phyloP scores from a whole-genome alignment of 1,140 invertebrate genomes.

The Rhyzopertha dominica region DNA sequence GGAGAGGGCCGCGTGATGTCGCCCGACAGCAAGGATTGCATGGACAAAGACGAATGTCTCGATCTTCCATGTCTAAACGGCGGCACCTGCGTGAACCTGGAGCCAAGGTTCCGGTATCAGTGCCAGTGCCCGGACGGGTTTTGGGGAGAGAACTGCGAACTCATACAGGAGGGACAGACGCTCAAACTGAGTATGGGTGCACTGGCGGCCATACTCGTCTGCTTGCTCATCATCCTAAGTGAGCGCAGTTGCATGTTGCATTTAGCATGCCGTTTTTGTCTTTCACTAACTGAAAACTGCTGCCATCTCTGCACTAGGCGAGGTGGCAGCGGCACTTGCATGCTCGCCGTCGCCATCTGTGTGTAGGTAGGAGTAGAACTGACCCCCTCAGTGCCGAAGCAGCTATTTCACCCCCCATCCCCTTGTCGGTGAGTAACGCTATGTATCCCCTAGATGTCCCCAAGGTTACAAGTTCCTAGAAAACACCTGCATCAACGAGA shows the following conservation, averaged over 20 bases:
- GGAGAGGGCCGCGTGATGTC: constrained; percentile 85
- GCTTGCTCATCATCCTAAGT: constrained; percentile 91
- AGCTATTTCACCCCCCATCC: constrained; percentile 9
- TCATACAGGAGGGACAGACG: constrained; percentile 87
- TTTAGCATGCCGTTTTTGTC: no score
- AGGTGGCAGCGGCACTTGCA: no score
- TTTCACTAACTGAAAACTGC: no score
- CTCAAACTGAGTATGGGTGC: constrained; percentile 91
- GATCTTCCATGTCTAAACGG: constrained; percentile 89
- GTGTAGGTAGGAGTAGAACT: no score
- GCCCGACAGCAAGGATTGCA: constrained; percentile 82
- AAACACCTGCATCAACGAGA: constrained; percentile 64
- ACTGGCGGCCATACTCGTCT: constrained; percentile 87
- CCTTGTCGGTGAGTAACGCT: constrained; percentile 25
- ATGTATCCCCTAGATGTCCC: constrained; percentile 58
- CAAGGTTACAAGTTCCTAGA: constrained; percentile 59
- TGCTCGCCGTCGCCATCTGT: no score
- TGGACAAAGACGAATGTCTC: constrained; percentile 91
- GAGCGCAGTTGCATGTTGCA: constrained; percentile 48
- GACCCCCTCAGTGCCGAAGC: constrained; percentile 32
- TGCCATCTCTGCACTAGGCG: no score
- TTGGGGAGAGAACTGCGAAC: constrained; percentile 90
- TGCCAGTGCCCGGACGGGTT: constrained; percentile 87
- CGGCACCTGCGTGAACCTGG: constrained; percentile 82
- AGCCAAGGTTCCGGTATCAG: constrained; percentile 73